Evolutionary conservation across 2,888 invertebrate species (phyloP).

Genomic region (Phyllotreta cruciferae): DNA sequence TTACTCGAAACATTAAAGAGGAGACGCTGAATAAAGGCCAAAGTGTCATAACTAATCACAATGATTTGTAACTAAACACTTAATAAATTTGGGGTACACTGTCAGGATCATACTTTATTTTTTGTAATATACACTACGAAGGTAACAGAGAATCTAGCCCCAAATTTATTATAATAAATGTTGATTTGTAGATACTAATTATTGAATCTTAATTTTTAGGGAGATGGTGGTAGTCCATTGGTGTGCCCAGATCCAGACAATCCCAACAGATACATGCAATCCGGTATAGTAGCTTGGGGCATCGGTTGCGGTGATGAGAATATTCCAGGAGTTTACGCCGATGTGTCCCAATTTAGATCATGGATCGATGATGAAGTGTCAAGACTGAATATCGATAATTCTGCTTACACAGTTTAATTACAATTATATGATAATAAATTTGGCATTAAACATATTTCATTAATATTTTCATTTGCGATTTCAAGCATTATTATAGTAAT

Average conservation of each 20-base stretch:
- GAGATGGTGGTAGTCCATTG: conserved; percentile 82
- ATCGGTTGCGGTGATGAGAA: conserved; percentile 77
- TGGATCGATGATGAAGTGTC: conserved; percentile 76
- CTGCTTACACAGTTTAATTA: conserved; percentile 49
- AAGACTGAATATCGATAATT: conserved; percentile 55
- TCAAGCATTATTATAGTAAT: no score
- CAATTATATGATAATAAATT: conserved; percentile 8
- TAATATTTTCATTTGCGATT: neutral
- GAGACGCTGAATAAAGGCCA: no score
- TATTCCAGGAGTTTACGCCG: conserved; percentile 81
- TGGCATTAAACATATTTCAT: neutral
- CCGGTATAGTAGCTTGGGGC: conserved; percentile 87
- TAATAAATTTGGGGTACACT: no score
- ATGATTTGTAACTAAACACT: no score
- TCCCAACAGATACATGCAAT: conserved; percentile 72
- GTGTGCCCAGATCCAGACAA: conserved; percentile 69
- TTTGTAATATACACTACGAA: neutral
- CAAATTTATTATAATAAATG: neutral
- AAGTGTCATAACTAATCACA: no score
- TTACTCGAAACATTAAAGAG: no score
- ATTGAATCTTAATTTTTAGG: conserved; percentile 59
- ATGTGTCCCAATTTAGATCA: conserved; percentile 69
- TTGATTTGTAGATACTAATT: neutral
- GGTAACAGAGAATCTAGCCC: neutral
- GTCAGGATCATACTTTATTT: neutral